Conservation (phyloP, 1,140 invertebrate species). For the Bradynema listronoti region DNA sequence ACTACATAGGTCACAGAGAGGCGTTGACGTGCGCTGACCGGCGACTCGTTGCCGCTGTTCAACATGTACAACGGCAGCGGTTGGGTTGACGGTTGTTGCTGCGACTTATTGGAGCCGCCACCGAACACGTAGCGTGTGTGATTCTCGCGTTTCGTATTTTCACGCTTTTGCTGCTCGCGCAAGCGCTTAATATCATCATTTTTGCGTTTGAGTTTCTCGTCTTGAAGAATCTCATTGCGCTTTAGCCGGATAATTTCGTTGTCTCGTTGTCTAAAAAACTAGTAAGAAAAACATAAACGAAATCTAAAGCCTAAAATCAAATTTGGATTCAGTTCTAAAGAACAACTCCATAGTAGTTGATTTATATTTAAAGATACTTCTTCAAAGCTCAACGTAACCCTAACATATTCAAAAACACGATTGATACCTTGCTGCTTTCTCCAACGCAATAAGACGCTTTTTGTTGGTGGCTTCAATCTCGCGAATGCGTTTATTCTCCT, state of each 20-base stretch:
- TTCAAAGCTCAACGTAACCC: slow-evolving; percentile 10
- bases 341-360: neutral
- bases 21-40: no score
- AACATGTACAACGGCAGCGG: no score
- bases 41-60: no score
- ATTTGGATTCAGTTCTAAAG: neutral
- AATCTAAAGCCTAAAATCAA: neutral
- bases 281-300: neutral
- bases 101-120: no score
- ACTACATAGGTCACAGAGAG: no score
- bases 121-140: no score
- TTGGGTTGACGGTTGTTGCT: no score
- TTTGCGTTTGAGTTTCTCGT: slow-evolving; percentile 1
- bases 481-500: slow-evolving; percentile 77
- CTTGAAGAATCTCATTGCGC: neutral
- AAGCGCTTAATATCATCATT: slow-evolving; percentile 3
- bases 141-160: no score
- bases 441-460: slow-evolving; percentile 77
- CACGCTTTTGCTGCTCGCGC: no score
- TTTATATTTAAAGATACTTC: neutral
- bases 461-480: slow-evolving; percentile 64
- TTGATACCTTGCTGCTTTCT: slow-evolving; percentile 49
- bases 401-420: neutral
- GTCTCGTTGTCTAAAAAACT: slow-evolving; percentile 52
- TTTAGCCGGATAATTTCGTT: slow-evolving; percentile 8